phyloP scores from a whole-genome alignment of 2,888 invertebrate species.

The Merodon equestris region DNA sequence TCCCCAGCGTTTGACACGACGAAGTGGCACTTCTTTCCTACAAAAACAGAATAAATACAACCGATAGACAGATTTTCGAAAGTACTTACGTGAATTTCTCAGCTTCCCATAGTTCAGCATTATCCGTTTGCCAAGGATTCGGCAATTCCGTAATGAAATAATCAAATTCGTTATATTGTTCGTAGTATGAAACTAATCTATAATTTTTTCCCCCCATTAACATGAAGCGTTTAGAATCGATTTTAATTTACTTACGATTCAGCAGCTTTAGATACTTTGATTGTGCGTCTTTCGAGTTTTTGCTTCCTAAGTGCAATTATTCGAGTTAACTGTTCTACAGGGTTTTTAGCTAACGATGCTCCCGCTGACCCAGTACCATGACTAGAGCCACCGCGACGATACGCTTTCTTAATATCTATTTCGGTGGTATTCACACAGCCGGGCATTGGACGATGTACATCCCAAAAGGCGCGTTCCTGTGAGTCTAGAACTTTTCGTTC shows the following conservation, averaged over 20 bases:
- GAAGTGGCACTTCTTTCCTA: slow-evolving; percentile 94
- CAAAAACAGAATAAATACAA: slow-evolving; percentile 15
- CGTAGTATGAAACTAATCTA: slow-evolving; percentile 93
- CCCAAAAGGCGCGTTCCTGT: slow-evolving; percentile 99
- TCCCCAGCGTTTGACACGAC: slow-evolving; percentile 97
- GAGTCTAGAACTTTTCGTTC: slow-evolving; percentile 99
- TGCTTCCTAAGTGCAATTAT: slow-evolving; percentile 88
- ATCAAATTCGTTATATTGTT: slow-evolving; percentile 98
- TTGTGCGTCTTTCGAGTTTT: slow-evolving; percentile 91
- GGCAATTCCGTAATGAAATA: slow-evolving; percentile 96
- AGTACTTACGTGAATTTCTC: slow-evolving; percentile 89
- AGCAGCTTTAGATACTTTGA: slow-evolving; percentile 95
- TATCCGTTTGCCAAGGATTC: slow-evolving; percentile 98
- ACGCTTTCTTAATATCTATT: slow-evolving; percentile 98
- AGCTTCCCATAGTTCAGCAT: slow-evolving; percentile 97
- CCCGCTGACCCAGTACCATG: slow-evolving; percentile 79
- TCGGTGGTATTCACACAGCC: slow-evolving; percentile 99
- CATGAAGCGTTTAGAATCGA: too few species aligned
- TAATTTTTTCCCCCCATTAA: slow-evolving; percentile 35
- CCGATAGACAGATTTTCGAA: not conserved
- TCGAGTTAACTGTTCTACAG: slow-evolving; percentile 79
- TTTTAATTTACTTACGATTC: slow-evolving; percentile 88
- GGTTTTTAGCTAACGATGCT: slow-evolving; percentile 78
- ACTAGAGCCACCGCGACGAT: slow-evolving; percentile 81
- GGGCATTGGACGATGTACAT: slow-evolving; percentile 99